Percentiles rank a stretch among this genome's conserved stretches.
Conservation (phyloP, 2,113 vertebrate species). For the Poecile atricapillus region DNA sequence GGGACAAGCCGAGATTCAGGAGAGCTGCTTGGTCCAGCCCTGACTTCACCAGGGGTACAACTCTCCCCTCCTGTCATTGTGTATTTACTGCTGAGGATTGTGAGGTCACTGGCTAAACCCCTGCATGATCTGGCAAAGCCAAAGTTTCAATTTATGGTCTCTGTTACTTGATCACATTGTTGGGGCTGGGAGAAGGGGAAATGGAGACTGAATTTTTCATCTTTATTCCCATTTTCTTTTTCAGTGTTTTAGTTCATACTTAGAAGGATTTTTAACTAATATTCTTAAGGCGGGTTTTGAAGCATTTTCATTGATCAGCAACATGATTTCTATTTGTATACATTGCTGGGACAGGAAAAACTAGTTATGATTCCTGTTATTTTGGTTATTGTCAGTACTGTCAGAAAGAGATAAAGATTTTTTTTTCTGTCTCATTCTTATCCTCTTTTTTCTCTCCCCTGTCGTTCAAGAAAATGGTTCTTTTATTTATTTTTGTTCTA, state of each 20-base stretch:
- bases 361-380: slow-evolving; percentile 11
- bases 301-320: not conserved
- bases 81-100: not conserved
- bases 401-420: slow-evolving; percentile 20
- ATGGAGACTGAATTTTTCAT: not conserved
- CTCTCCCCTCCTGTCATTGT: not conserved
- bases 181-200: not conserved
- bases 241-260: not conserved
- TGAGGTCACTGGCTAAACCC: not conserved
- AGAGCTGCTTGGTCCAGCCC: not conserved
- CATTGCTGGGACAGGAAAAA: not conserved
- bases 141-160: not conserved
- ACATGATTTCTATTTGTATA: not conserved
- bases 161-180: not conserved
- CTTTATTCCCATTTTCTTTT: not conserved
- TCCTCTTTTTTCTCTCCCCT: not conserved
- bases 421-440: not conserved
- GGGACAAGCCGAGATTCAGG: not conserved
- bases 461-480: slow-evolving; percentile 72
- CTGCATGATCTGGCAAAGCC: not conserved
- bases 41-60: not conserved
- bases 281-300: not conserved
- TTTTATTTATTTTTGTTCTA: slow-evolving; percentile 75
- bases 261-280: not conserved
- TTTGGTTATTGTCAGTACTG: slow-evolving; percentile 40